These are phyloP conservation scores for Oeneis ivallda DNA, from an alignment of 2,888 invertebrate genomes.

Conservation along the genomic window DNA sequence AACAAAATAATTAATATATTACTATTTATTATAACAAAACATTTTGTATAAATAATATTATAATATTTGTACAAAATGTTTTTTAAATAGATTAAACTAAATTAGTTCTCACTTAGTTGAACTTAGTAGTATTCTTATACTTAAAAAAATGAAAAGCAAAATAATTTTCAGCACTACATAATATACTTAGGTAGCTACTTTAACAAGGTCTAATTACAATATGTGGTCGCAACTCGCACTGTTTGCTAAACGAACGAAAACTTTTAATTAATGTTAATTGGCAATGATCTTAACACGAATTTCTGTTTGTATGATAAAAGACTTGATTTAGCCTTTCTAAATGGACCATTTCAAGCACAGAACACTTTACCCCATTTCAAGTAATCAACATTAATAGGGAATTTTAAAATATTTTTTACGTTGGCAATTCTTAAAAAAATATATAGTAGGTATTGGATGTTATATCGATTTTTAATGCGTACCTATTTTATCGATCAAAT, in stretches of 20 bases:
- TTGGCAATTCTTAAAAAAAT: neutral
- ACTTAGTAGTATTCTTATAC: no score
- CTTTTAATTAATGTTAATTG: conserved; percentile 45
- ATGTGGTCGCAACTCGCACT: conserved; percentile 21
- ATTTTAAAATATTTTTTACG: neutral
- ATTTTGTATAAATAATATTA: no score
- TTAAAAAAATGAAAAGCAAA: neutral
- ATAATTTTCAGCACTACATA: neutral
- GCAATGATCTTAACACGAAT: conserved; percentile 32
- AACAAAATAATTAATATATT: no score
- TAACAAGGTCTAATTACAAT: conserved; percentile 24
- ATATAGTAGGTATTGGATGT: neutral
- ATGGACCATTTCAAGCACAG: neutral
- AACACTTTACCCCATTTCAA: no score
- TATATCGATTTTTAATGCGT: neutral
- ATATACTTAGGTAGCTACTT: neutral
- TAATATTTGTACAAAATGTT: no score
- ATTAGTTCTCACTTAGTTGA: no score
- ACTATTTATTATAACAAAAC: neutral
- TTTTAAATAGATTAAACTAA: no score
- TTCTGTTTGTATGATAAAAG: no score
- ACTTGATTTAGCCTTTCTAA: neutral
- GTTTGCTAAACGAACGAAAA: conserved; percentile 4
- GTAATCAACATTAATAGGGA: neutral
- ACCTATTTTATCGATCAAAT: no score